phyloP scores from a whole-genome alignment of 92 coral and sea anemone species.

The Parazoanthus darwini region DNA sequence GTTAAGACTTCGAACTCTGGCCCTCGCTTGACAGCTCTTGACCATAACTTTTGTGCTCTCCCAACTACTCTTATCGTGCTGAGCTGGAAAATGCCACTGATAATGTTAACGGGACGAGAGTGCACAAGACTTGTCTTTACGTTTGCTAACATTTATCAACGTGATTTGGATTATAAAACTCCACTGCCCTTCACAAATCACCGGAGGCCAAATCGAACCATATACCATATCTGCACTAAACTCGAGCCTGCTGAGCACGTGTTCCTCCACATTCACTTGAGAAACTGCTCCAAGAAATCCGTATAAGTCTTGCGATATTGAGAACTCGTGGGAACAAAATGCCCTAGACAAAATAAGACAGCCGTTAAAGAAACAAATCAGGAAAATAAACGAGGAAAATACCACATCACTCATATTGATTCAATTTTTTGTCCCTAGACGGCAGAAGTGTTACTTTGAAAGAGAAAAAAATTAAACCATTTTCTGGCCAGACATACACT shows the following conservation, averaged over 20 bases:
- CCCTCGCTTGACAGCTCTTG: no score
- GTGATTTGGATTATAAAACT: no score
- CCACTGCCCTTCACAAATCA: neutral
- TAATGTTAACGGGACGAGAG: neutral
- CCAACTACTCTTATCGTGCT: neutral
- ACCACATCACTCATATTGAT: neutral
- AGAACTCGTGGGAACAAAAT: conserved; percentile 92
- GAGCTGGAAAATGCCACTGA: neutral
- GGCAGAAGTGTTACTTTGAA: no score
- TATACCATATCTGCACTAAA: neutral
- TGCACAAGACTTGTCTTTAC: neutral
- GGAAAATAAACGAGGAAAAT: neutral
- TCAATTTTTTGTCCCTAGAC: neutral
- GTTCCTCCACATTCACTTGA: conserved; percentile 36
- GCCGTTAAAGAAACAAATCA: neutral
- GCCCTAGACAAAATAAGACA: conserved; percentile 62
- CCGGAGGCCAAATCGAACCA: neutral
- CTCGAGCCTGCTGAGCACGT: neutral
- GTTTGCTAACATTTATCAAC: no score
- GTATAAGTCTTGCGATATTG: conserved; percentile 76
- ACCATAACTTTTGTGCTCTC: neutral
- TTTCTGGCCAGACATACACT: no score
- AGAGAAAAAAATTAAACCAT: no score
- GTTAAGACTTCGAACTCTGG: neutral
- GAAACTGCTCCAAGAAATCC: conserved; percentile 78